These are phyloP conservation scores for Moxostoma hubbsi DNA, from an alignment of 2,797 vertebrate species.

Conservation along the genomic window DNA sequence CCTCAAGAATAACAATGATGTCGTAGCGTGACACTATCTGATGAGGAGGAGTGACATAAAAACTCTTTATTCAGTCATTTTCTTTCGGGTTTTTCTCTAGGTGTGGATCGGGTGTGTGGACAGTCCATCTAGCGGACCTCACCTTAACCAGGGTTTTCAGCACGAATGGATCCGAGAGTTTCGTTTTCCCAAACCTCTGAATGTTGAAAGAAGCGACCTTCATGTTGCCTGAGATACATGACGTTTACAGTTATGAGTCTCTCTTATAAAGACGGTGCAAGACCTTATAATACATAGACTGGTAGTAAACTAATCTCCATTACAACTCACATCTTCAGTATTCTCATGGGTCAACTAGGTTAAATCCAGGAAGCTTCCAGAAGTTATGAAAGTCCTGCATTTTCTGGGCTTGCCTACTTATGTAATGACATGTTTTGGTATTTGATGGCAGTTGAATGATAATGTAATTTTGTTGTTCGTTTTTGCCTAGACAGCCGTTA, in stretches of 20 bases:
- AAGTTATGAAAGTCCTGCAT: too few relatives aligned
- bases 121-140: background rate
- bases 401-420: background rate
- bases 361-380: too few relatives aligned
- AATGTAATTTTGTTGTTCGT: background rate
- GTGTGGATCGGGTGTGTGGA: background rate
- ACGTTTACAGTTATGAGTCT: background rate
- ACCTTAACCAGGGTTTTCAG: slow-evolving; percentile 72
- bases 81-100: background rate
- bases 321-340: too few relatives aligned
- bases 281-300: too few relatives aligned
- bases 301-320: too few relatives aligned
- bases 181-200: slow-evolving; percentile 77
- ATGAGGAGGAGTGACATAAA: background rate
- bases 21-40: slow-evolving; percentile 81
- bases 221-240: slow-evolving; percentile 68
- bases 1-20: slow-evolving; percentile 81
- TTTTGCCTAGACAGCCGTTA: background rate
- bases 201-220: slow-evolving; percentile 81
- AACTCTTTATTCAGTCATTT: background rate
- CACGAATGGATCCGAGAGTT: slow-evolving; percentile 70
- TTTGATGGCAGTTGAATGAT: too few relatives aligned
- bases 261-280: too few relatives aligned
- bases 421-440: background rate
- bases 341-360: too few relatives aligned